Evolutionary conservation across 1,140 invertebrate species (phyloP).

Genomic region (Euwallacea similis): DNA sequence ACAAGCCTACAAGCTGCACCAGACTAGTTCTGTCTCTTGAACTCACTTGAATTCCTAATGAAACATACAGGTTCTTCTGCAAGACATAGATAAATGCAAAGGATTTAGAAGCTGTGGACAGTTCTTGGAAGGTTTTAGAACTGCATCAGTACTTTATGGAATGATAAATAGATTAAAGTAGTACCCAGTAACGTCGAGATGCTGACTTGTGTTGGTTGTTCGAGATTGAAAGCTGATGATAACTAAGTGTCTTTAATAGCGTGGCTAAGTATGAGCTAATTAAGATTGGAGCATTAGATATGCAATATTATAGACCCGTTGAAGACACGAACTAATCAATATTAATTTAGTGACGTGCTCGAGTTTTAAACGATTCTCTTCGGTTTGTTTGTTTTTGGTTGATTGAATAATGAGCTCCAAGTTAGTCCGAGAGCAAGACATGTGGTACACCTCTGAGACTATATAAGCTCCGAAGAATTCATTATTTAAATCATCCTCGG

Average conservation of each 20-base stretch:
- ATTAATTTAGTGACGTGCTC: conserved; percentile 35
- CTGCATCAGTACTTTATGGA: not conserved
- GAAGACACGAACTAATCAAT: conserved; percentile 38
- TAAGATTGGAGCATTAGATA: conserved; percentile 50
- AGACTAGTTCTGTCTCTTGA: too few species aligned
- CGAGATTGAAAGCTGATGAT: conserved; percentile 42
- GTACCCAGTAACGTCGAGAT: not conserved
- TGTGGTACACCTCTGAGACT: not conserved
- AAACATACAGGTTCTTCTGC: too few species aligned
- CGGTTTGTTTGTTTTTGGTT: conserved; percentile 26
- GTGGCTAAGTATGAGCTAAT: conserved; percentile 48
- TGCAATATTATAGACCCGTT: conserved; percentile 37
- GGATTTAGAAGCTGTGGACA: not conserved
- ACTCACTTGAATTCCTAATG: too few species aligned
- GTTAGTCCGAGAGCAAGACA: not conserved
- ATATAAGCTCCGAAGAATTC: too few species aligned
- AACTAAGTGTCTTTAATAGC: conserved; percentile 48
- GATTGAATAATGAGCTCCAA: conserved; percentile 9
- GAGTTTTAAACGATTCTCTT: conserved; percentile 17
- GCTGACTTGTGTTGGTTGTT: not conserved
- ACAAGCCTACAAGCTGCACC: too few species aligned
- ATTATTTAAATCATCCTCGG: too few species aligned
- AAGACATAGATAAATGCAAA: too few species aligned
- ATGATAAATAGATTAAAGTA: not conserved
- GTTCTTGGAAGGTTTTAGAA: not conserved